A percentile compares a stretch with the other conserved stretches of the same genome.
These are phyloP conservation scores for Keiferia lycopersicella DNA, from an alignment of 2,888 invertebrate genomes.

Conservation along the genomic window DNA sequence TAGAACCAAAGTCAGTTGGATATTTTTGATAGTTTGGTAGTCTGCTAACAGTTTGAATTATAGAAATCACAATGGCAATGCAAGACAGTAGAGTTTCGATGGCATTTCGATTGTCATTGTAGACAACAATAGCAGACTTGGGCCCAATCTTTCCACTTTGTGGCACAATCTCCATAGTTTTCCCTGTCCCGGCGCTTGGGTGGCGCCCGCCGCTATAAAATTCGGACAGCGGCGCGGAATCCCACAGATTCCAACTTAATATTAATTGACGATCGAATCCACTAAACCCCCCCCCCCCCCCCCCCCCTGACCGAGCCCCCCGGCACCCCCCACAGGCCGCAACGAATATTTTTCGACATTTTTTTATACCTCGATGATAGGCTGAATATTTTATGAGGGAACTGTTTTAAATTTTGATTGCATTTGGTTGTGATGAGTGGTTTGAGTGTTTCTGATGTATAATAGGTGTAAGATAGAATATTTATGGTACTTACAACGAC, in stretches of 20 bases:
- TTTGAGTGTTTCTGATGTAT: not conserved
- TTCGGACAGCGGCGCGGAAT: constrained; percentile 80
- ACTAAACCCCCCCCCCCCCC: constrained; percentile 53
- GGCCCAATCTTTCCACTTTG: too few relatives aligned
- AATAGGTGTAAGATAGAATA: too few relatives aligned
- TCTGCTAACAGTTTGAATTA: too few relatives aligned
- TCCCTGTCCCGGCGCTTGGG: constrained; percentile 63
- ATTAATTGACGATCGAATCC: constrained; percentile 80
- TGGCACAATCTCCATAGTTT: constrained; percentile 45
- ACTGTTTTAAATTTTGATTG: constrained; percentile 18
- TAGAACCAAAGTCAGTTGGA: too few relatives aligned
- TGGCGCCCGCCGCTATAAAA: constrained; percentile 81
- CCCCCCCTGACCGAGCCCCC: constrained; percentile 29
- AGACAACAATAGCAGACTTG: too few relatives aligned
- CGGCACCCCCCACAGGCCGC: not conserved
- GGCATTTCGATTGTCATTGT: too few relatives aligned
- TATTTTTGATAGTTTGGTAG: too few relatives aligned
- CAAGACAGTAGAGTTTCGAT: too few relatives aligned
- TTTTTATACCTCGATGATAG: constrained; percentile 22
- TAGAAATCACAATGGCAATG: too few relatives aligned
- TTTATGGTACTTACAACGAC: too few relatives aligned
- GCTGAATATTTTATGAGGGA: constrained; percentile 14
- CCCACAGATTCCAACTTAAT: constrained; percentile 80
- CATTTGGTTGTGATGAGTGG: not conserved
- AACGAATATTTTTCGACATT: constrained; percentile 16